phyloP scores from a whole-genome alignment of 2,888 invertebrate species.

The Carabus problematicus region DNA sequence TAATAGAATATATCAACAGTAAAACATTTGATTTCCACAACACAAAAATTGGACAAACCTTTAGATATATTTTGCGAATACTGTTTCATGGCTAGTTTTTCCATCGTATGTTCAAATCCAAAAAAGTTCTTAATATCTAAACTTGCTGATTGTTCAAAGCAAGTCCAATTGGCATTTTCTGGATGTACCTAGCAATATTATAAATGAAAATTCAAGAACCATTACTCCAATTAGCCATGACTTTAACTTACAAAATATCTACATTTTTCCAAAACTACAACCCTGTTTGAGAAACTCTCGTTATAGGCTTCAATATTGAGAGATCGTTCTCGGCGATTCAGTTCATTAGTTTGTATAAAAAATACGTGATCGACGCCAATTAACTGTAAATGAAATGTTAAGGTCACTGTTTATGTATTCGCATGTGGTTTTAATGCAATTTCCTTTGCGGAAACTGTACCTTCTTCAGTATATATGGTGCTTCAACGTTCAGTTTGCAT shows the following conservation, averaged over 20 bases:
- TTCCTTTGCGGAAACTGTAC: constrained; percentile 57
- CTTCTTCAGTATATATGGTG: constrained; percentile 93
- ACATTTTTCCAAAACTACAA: constrained; percentile 88
- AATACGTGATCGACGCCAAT: constrained; percentile 91
- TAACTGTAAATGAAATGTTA: constrained; percentile 68
- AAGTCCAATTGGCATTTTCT: constrained; percentile 93
- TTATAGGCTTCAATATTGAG: constrained; percentile 91
- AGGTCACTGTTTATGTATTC: not conserved
- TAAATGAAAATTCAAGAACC: not conserved
- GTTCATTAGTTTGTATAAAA: constrained; percentile 88
- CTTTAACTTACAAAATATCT: constrained; percentile 77
- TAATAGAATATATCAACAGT: constrained; percentile 6
- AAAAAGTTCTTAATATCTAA: constrained; percentile 95
- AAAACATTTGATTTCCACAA: constrained; percentile 17
- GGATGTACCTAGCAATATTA: constrained; percentile 77
- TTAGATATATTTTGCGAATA: constrained; percentile 86
- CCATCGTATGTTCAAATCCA: constrained; percentile 92
- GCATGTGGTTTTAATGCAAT: not conserved
- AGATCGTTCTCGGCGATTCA: constrained; percentile 79
- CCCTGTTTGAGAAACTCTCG: constrained; percentile 85
- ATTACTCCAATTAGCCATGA: not conserved
- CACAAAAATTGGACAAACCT: constrained; percentile 54
- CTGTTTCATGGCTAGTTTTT: constrained; percentile 95
- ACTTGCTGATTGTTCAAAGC: constrained; percentile 92
- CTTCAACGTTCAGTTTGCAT: constrained; percentile 91